phyloP scores from a whole-genome alignment of 2,113 vertebrate species.

The Lophura nycthemera region DNA sequence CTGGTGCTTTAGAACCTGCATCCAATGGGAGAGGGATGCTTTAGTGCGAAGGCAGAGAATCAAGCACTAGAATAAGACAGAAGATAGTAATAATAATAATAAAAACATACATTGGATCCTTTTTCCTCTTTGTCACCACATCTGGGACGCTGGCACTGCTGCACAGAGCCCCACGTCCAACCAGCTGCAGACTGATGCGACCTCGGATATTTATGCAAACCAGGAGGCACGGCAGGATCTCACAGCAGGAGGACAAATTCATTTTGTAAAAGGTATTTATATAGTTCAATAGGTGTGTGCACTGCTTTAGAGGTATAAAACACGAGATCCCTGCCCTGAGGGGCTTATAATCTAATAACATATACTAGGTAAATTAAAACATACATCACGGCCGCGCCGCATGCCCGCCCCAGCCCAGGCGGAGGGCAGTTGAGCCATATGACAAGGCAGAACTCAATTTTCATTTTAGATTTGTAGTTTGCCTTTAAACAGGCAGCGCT shows the following conservation, averaged over 20 bases:
- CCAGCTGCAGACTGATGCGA: neutral
- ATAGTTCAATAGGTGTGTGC: constrained; percentile 69
- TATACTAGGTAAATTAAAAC: constrained; percentile 73
- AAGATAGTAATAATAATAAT: neutral
- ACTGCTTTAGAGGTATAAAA: constrained; percentile 69
- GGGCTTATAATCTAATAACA: constrained; percentile 72
- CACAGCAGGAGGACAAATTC: constrained; percentile 74
- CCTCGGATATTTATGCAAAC: constrained; percentile 63
- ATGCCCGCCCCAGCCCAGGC: constrained; percentile 56
- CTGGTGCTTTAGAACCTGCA: neutral
- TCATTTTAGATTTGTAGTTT: constrained; percentile 72
- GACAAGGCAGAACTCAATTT: constrained; percentile 75
- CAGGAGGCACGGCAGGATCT: constrained; percentile 62
- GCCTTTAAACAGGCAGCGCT: constrained; percentile 60
- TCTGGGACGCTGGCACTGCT: neutral
- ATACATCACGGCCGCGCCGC: constrained; percentile 52
- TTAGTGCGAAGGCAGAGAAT: neutral
- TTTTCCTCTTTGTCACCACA: neutral
- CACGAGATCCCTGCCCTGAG: constrained; percentile 64
- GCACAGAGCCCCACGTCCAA: neutral
- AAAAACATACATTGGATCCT: neutral
- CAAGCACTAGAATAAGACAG: neutral
- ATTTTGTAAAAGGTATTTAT: constrained; percentile 74
- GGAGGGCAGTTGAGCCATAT: constrained; percentile 59
- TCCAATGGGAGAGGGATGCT: neutral